Evolutionary conservation across 2,113 vertebrate species (phyloP), one percentile per base, ranked within the genome.

Genomic region (Lampris incognitus): DNA sequence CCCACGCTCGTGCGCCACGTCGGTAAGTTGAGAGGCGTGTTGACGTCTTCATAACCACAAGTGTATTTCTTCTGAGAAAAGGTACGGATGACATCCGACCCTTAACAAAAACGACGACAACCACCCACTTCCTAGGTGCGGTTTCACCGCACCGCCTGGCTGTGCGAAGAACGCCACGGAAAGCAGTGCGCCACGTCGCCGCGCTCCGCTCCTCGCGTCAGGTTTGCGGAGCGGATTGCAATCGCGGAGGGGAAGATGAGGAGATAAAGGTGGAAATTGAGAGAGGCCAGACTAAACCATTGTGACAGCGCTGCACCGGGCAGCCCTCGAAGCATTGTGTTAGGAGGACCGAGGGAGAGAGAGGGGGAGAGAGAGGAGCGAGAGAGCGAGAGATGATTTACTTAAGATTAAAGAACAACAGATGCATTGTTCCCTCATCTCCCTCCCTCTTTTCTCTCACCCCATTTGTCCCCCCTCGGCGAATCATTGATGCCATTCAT

Each of bases 401-500:
- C 79, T 83, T 71, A 86, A 89, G 90, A 92, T 91, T 90, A 89
- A 85, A 90, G 85, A 85, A 91, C 90, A 92, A 89, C 89, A 78
- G 75, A 66, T 52, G 24, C 89, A 89, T 92, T 93, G 90, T 93
- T 86, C 91, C 85, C 85, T 84, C 88, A 83, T 88, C 87, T 89
- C 85, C 82, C 83, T 82, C 78, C 66, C 71, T 87, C 66, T 68
- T 83, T 85, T 86, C 87, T 84, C 74, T 85, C 81, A 58, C 77
- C 72, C 86, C 73, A 4, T 87, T 89, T 78, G 89, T 88, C 88
- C 87, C 71, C 88, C 81, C 78, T 79, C 81, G 79, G 87, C 65
- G 72, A 86, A 90, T 92, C 91, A 88, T 87, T 79, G 85, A 90
- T 88, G 88, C 92, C 83, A 87, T 92, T 92, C 87, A 92, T 76